These are phyloP conservation scores for Loriculus beryllinus DNA, from an alignment of 2,797 vertebrate genomes.

Conservation along the genomic window DNA sequence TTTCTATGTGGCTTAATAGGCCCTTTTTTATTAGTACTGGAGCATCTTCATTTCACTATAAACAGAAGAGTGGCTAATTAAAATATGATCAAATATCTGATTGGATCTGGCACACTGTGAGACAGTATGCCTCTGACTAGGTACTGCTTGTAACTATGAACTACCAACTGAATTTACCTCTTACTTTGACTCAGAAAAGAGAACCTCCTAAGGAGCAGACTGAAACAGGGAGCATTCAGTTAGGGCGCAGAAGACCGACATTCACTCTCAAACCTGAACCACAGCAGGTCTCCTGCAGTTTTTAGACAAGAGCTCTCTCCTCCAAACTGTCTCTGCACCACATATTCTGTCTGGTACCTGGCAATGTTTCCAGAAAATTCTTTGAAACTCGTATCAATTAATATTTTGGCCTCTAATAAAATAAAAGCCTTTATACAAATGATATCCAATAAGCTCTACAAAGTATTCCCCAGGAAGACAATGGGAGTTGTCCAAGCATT, in stretches of 20 bases:
- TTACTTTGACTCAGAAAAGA: background rate
- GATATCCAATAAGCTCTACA: background rate
- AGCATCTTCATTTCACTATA: background rate
- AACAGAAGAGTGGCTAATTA: background rate
- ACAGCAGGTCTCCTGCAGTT: fast-evolving
- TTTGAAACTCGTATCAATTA: background rate
- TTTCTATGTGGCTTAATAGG: background rate
- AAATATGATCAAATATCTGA: background rate
- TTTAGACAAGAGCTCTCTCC: background rate
- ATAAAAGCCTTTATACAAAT: background rate
- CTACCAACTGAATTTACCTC: background rate
- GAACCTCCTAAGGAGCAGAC: background rate
- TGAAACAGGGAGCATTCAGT: fast-evolving
- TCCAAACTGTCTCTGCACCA: fast-evolving
- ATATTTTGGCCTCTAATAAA: background rate
- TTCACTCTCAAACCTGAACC: background rate
- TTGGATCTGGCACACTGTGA: background rate
- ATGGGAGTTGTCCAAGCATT: background rate
- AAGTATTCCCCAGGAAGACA: background rate
- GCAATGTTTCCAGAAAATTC: background rate
- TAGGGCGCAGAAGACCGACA: background rate
- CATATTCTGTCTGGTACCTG: fast-evolving
- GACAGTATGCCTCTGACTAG: background rate
- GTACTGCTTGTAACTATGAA: fast-evolving
- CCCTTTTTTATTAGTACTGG: background rate